Percentiles rank a stretch among this genome's conserved stretches.
These are phyloP conservation scores for Drosophila ustulata DNA, from an alignment of 2,888 invertebrate species.

Conservation along the genomic window DNA sequence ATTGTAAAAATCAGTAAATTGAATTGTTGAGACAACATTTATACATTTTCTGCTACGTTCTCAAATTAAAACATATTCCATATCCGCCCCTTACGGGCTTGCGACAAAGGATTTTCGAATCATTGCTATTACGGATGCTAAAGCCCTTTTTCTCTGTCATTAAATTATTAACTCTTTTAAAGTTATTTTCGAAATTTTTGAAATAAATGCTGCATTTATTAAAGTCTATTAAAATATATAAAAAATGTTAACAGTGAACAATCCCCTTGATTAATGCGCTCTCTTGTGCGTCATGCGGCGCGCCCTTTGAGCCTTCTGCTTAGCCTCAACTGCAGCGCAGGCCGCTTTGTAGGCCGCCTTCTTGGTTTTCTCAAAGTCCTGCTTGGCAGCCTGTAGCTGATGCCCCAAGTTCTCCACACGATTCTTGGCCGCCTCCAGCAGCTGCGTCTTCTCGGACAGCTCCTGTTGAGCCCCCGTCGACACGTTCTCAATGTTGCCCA, in stretches of 20 bases:
- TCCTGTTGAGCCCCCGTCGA: slow-evolving; percentile 88
- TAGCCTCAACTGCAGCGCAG: slow-evolving; percentile 89
- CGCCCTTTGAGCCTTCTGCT: slow-evolving; percentile 84
- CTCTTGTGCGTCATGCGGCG: slow-evolving; percentile 28
- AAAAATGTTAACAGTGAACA: too few relatives aligned
- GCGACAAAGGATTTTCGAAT: too few relatives aligned
- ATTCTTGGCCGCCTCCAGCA: slow-evolving; percentile 89
- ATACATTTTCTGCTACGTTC: too few relatives aligned
- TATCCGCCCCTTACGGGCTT: too few relatives aligned
- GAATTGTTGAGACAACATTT: too few relatives aligned
- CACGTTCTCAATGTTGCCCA: slow-evolving; percentile 88
- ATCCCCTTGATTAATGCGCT: too few relatives aligned
- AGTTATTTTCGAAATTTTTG: background rate
- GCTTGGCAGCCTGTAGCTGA: slow-evolving; percentile 87
- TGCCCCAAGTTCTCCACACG: slow-evolving; percentile 88
- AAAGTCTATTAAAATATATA: too few relatives aligned
- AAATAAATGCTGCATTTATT: background rate
- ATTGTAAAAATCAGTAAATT: too few relatives aligned
- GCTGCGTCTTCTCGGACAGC: slow-evolving; percentile 88
- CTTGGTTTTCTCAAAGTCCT: slow-evolving; percentile 89
- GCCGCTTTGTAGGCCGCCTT: slow-evolving; percentile 89
- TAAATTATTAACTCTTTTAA: too few relatives aligned
- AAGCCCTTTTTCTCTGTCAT: too few relatives aligned
- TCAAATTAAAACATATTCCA: too few relatives aligned
- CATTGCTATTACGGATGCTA: too few relatives aligned